A percentile compares a stretch with the other conserved stretches of the same genome.
phyloP scores from a whole-genome alignment of 2,113 vertebrate species.

The Cottus gobio region DNA sequence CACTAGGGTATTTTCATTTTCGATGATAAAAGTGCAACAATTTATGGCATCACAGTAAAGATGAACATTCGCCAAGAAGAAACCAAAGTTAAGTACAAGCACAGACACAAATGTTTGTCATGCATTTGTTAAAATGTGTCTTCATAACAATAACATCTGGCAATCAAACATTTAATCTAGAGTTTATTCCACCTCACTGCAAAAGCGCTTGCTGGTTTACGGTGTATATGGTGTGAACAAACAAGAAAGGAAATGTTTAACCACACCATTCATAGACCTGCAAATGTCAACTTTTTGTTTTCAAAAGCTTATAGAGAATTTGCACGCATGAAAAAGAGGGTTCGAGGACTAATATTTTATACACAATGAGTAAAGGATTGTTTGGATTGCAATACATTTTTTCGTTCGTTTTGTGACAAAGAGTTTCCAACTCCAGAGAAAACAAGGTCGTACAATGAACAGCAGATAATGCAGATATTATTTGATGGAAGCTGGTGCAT shows the following conservation, averaged over 20 bases:
- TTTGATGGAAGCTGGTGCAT: neutral
- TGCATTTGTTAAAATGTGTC: neutral
- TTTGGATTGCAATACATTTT: neutral
- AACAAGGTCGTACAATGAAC: neutral
- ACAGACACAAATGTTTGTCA: neutral
- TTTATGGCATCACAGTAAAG: neutral
- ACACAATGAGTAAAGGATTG: neutral
- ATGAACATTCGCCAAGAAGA: neutral
- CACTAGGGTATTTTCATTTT: conserved; percentile 2
- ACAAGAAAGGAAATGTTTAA: neutral
- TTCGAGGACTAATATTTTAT: neutral
- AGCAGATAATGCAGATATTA: neutral
- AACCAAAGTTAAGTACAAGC: neutral
- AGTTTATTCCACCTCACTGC: no score
- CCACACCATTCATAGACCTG: neutral
- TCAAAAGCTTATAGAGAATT: neutral
- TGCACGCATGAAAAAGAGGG: neutral
- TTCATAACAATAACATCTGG: neutral
- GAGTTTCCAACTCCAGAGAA: neutral
- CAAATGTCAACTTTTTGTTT: neutral
- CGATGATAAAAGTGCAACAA: neutral
- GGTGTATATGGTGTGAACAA: neutral
- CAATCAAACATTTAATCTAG: neutral
- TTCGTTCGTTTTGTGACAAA: neutral
- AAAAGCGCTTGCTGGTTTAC: neutral